A percentile compares a stretch with the other conserved stretches of the same genome.
These are phyloP conservation scores for Horisme vitalbata DNA, from an alignment of 2,888 invertebrate species.

Conservation along the genomic window DNA sequence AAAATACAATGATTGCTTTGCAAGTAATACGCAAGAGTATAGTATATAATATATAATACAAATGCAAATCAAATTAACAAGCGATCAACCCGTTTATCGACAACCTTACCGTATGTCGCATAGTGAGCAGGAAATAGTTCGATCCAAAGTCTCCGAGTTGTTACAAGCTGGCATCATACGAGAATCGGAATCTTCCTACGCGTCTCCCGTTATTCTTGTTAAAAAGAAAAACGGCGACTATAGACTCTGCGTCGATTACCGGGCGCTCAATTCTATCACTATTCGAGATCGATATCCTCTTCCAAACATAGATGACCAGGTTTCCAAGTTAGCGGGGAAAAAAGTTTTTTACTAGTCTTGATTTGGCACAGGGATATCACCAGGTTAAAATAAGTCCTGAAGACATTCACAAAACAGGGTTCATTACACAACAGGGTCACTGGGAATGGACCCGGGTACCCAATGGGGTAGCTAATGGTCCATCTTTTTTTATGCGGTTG, in stretches of 20 bases:
- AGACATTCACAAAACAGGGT: not conserved
- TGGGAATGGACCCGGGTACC: not conserved
- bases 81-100: conserved; percentile 23
- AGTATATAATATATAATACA: conserved; percentile 31
- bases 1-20: conserved; percentile 20
- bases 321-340: too few relatives aligned
- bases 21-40: conserved; percentile 24
- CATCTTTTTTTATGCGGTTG: conserved; percentile 1
- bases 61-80: conserved; percentile 31
- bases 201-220: too few relatives aligned
- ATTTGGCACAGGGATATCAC: too few relatives aligned
- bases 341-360: too few relatives aligned
- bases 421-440: not conserved
- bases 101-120: conserved; percentile 21
- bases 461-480: not conserved
- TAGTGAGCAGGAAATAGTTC: not conserved
- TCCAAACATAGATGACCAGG: too few relatives aligned
- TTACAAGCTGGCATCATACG: conserved; percentile 35
- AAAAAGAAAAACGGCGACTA: too few relatives aligned
- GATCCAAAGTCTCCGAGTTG: conserved; percentile 27
- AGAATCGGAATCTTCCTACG: conserved; percentile 32
- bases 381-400: not conserved
- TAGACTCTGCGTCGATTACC: conserved; percentile 36
- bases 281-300: conserved; percentile 35
- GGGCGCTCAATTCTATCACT: conserved; percentile 33